A percentile compares a stretch with the other conserved stretches of the same genome.
These are phyloP conservation scores for Xenopus borealis DNA, from an alignment of 2,113 vertebrate species.

Conservation along the genomic window DNA sequence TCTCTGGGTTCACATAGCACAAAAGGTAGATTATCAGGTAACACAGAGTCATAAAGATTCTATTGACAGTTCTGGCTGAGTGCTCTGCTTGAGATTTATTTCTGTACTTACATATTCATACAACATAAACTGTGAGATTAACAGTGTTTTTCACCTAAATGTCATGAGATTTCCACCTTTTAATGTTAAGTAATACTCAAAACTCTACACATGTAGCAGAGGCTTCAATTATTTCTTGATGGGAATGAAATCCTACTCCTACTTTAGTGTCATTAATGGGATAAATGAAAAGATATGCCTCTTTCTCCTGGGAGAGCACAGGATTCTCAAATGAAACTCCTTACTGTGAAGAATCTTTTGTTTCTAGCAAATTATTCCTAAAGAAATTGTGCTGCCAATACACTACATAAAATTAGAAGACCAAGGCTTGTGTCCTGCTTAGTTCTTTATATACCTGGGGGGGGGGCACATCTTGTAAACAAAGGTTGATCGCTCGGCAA, in stretches of 20 bases:
- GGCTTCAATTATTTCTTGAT: conserved; percentile 32
- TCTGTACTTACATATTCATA: not conserved
- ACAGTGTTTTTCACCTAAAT: not conserved
- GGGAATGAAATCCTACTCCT: conserved; percentile 33
- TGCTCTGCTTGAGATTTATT: no score
- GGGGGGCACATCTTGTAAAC: not conserved
- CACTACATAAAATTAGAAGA: conserved; percentile 24
- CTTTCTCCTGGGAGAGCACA: conserved; percentile 26
- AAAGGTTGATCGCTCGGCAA: not conserved
- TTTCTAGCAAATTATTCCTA: conserved; percentile 30
- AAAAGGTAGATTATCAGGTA: no score
- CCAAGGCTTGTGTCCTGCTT: conserved; percentile 11
- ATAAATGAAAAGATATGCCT: conserved; percentile 42
- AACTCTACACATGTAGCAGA: conserved; percentile 22
- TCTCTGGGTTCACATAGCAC: no score
- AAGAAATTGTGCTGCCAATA: not conserved
- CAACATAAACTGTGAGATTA: not conserved
- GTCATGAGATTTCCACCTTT: not conserved
- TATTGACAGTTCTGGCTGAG: no score
- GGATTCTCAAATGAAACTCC: conserved; percentile 38
- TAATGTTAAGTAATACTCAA: conserved; percentile 22
- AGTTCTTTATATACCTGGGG: not conserved
- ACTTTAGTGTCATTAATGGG: conserved; percentile 28
- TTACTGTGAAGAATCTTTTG: conserved; percentile 42
- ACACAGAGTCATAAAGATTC: no score